phyloP scores from a whole-genome alignment of 1,140 invertebrate genomes.

The Caenorhabditis tropicalis region DNA sequence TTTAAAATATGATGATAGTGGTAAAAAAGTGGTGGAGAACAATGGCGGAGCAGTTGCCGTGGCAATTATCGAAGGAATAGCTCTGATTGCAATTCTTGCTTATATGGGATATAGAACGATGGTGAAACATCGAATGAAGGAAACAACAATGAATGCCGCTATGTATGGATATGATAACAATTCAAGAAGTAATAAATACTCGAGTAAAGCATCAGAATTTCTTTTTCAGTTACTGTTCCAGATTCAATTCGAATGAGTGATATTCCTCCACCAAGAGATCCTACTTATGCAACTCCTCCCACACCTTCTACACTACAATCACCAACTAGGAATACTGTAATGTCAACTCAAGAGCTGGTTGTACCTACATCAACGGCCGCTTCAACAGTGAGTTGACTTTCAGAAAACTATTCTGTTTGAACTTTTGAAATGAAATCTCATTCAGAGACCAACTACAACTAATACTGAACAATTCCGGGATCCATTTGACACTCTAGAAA shows the following conservation, averaged over 20 bases:
- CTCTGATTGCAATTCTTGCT: conserved; percentile 4
- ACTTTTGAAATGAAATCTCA: neutral
- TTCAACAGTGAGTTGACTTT: neutral
- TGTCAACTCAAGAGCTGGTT: conserved; percentile 6
- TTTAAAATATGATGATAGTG: neutral
- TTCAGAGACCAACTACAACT: neutral
- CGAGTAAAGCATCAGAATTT: too few relatives aligned
- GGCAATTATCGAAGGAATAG: conserved; percentile 27
- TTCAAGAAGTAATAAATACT: neutral
- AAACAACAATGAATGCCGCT: neutral
- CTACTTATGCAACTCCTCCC: neutral
- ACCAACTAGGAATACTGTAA: conserved; percentile 6
- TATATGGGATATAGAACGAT: conserved; percentile 27
- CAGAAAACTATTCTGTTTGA: neutral
- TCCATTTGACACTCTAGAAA: neutral
- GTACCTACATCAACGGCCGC: neutral
- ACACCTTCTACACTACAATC: neutral
- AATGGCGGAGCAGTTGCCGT: conserved; percentile 22
- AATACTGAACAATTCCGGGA: neutral
- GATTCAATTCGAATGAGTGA: conserved; percentile 30
- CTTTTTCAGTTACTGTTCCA: neutral
- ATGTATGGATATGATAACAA: conserved; percentile 12
- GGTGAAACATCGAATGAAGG: neutral
- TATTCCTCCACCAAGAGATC: conserved; percentile 23
- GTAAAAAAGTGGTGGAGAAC: too few relatives aligned